Percentiles rank a stretch among this genome's conserved stretches.
Conservation (phyloP, 1,140 invertebrate genomes). For the Trialeurodes vaporariorum region DNA sequence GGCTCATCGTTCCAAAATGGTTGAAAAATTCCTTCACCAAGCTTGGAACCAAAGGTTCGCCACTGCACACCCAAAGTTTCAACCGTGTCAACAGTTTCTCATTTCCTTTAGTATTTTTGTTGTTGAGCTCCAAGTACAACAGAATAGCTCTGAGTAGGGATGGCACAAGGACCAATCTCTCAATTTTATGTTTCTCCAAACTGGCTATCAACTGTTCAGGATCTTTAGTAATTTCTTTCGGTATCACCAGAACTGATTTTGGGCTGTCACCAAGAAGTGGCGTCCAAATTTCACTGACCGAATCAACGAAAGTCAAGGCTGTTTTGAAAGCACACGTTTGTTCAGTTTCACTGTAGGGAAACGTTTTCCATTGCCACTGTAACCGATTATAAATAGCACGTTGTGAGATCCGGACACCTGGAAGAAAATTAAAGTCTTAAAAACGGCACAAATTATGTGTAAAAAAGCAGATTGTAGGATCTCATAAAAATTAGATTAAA, state of each 20-base stretch:
- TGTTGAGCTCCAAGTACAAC: constrained; percentile 45
- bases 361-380: constrained; percentile 68
- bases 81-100: constrained; percentile 39
- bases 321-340: constrained; percentile 70
- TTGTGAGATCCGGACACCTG: constrained; percentile 69
- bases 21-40: constrained; percentile 59
- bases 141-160: constrained; percentile 63
- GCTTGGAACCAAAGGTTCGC: constrained; percentile 54
- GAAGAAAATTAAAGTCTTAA: constrained; percentile 16
- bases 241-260: constrained; percentile 50
- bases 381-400: constrained; percentile 64
- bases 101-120: not conserved
- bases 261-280: constrained; percentile 51
- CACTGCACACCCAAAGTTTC: constrained; percentile 70
- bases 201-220: constrained; percentile 54
- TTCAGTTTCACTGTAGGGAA: constrained; percentile 56
- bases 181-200: constrained; percentile 57
- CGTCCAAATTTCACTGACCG: constrained; percentile 73
- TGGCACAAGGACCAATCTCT: constrained; percentile 69
- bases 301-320: constrained; percentile 77
- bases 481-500: too few relatives aligned
- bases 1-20: constrained; percentile 44
- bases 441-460: too few relatives aligned
- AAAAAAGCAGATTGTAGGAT: too few relatives aligned
- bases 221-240: constrained; percentile 55